Evolutionary conservation across 2,113 vertebrate genomes (phyloP).

Genomic region (Strix uralensis): DNA sequence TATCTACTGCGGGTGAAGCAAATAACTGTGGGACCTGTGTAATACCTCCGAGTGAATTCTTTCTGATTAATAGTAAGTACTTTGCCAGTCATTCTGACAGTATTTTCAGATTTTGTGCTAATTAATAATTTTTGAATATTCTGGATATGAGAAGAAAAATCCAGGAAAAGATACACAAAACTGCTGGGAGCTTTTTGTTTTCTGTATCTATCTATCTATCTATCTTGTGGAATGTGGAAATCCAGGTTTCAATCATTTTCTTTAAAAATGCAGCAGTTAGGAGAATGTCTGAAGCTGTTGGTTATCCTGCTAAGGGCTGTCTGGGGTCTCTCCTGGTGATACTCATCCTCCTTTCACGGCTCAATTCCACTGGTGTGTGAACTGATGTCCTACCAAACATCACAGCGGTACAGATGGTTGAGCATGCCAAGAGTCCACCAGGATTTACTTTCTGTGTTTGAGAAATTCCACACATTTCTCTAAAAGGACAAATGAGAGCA

Average conservation of each 20-base stretch:
- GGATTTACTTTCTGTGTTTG: not conserved
- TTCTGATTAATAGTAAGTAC: not conserved
- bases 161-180: not conserved
- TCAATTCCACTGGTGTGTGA: accelerated
- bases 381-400: not conserved
- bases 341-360: not conserved
- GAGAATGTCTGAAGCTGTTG: not conserved
- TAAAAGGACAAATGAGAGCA: not conserved
- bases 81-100: not conserved
- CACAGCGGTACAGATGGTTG: accelerated
- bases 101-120: not conserved
- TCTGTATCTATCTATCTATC: accelerated
- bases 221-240: not conserved
- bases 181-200: not conserved
- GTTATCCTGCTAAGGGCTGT: not conserved
- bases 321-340: not conserved
- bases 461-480: not conserved
- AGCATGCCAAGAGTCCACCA: accelerated
- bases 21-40: not conserved
- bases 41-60: not conserved
- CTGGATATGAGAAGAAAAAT: not conserved
- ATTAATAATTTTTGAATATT: not conserved
- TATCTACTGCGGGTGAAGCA: not conserved
- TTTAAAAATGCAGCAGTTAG: accelerated
- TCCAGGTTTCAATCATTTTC: not conserved